Evolutionary conservation across 2,797 vertebrate genomes (phyloP), one percentile per base, ranked within the genome.

Genomic region (Phrynocephalus forsythii): DNA sequence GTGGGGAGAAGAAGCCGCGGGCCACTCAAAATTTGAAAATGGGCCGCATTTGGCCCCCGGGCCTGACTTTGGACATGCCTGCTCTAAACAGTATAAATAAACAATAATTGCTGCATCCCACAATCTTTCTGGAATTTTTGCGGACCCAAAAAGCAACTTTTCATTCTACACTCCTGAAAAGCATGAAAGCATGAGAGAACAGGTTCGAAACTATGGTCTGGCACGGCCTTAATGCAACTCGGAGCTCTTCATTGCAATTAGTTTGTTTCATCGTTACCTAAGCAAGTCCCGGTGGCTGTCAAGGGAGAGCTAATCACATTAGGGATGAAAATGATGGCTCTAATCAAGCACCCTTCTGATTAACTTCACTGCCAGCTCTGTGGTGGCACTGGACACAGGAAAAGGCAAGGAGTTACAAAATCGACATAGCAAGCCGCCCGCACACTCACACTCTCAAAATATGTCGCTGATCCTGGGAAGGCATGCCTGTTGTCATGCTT

Each of bases 401-500:
- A 73, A 3, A 44, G 20, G n/a, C 1, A 26, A 48, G 82, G 38
- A 13, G 60, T 6, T 82, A 44, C 60, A 63, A 10, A 82, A 69
- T 50, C 66, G 26, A 20, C 79, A 20, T 44, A 52, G 18, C 22
- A 2, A 9, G 10, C 24, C 90, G 0, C 26, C 68, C 66, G 18
- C 11, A 69, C 26, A 94, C 95, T 96, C 91, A 95, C 95, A n/a
- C 86, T 93, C 89, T 95, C 95, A 3, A 91, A 85, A 77, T 88
- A 72, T 1, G 71, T 81, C 8, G 92, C 92, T 24, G 88, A 87
- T 76, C 86, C 87, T 7, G 88, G 87, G 84, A 93, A 96, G 77
- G 94, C 91, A 30, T 92, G 94, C 0, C 93, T 93, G 88, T 96
- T 96, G 90, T 96, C 96, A 4, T 95, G 93, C 83, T 92, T 89